Evolutionary conservation across 2,113 vertebrate genomes (phyloP).

Genomic region (Cyanoramphus novaezelandiae): DNA sequence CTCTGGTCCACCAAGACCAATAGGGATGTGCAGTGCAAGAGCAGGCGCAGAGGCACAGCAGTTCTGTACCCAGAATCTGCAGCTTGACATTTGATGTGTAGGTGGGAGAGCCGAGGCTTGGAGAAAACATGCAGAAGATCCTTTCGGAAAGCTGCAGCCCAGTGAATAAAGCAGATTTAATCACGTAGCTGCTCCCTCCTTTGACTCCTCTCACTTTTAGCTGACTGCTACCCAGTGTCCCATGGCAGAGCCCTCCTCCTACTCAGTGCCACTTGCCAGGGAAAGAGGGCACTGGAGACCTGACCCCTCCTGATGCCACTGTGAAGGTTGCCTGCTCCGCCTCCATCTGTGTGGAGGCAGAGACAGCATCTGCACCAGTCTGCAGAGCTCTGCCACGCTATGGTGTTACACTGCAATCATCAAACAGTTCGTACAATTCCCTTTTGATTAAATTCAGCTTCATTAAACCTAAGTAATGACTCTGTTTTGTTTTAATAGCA

Average conservation of each 20-base stretch:
- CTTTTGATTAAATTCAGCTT: constrained; percentile 54
- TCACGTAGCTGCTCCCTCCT: neutral
- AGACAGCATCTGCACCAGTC: neutral
- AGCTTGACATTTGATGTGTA: rapidly evolving
- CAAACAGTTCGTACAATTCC: constrained; percentile 9
- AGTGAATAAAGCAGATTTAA: neutral
- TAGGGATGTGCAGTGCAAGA: rapidly evolving
- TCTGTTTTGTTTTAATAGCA: constrained; percentile 36
- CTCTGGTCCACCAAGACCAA: neutral
- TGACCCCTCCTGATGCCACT: neutral
- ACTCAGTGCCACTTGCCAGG: neutral
- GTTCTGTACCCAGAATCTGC: neutral
- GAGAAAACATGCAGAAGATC: neutral
- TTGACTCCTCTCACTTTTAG: neutral
- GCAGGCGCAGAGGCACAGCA: rapidly evolving
- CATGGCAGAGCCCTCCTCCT: neutral
- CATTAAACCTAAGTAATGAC: constrained; percentile 29
- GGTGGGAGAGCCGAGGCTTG: neutral
- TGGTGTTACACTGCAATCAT: neutral
- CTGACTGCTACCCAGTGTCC: neutral
- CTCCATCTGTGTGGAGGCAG: neutral
- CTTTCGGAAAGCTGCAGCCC: neutral
- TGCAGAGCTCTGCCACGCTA: neutral
- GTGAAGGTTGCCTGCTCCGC: neutral
- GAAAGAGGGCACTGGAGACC: neutral